phyloP scores from a whole-genome alignment of 1,140 invertebrate genomes.

The Rhyzopertha dominica region DNA sequence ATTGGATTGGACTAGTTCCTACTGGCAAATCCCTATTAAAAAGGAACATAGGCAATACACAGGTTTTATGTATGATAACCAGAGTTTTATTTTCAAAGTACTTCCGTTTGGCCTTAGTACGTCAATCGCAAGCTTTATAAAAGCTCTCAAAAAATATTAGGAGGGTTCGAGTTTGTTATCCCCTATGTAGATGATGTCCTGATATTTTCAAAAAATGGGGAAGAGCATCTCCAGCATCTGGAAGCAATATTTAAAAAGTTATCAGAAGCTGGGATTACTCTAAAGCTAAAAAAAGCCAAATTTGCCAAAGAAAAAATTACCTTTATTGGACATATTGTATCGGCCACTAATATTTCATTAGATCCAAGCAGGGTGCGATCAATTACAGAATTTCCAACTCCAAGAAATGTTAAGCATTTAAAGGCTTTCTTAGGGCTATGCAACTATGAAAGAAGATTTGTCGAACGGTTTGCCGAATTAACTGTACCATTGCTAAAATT shows the following conservation, averaged over 20 bases:
- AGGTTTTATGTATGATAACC: conserved; percentile 3
- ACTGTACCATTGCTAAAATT: conserved; percentile 2
- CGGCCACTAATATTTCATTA: not conserved
- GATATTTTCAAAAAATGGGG: not conserved
- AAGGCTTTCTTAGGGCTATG: conserved; percentile 5
- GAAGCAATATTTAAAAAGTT: conserved; percentile 9
- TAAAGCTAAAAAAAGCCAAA: not conserved
- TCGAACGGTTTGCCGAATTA: conserved; percentile 3
- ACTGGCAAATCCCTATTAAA: conserved; percentile 11
- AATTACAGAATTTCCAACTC: conserved; percentile 5
- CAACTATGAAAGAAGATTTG: conserved; percentile 8
- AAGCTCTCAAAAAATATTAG: conserved; percentile 1
- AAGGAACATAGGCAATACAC: conserved; percentile 4
- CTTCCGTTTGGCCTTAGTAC: conserved; percentile 7
- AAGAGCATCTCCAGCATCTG: conserved; percentile 6
- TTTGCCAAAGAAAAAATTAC: not conserved
- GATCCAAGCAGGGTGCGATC: not conserved
- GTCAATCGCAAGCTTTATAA: conserved; percentile 1
- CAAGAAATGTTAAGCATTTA: conserved; percentile 5
- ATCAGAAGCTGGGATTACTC: not conserved
- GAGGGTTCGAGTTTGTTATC: not conserved
- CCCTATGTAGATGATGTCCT: conserved; percentile 13
- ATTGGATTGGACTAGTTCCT: conserved; percentile 7
- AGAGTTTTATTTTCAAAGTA: conserved; percentile 11
- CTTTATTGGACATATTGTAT: conserved; percentile 1